Evolutionary conservation across 2,797 vertebrate species (phyloP).

Genomic region (Enteromius thamalakanensis): DNA sequence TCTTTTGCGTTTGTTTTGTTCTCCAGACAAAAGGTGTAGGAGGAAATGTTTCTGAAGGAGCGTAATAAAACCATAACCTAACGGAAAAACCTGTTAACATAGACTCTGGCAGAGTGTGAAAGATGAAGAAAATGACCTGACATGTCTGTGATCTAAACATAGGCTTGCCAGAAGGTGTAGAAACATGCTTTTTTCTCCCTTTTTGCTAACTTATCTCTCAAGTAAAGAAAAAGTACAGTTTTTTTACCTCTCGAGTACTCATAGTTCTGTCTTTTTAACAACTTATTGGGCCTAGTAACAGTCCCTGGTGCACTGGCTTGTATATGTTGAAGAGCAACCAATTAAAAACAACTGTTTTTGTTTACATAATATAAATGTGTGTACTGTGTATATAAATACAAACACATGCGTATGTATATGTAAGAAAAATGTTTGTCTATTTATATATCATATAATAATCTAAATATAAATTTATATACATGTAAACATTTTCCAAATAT

Average conservation of each 20-base stretch:
- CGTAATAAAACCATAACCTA: slow-evolving; percentile 16
- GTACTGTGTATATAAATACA: too few species aligned
- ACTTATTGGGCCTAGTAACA: neutral
- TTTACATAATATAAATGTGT: too few species aligned
- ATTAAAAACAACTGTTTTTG: neutral
- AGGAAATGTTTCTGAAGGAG: slow-evolving; percentile 11
- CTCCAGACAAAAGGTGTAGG: slow-evolving; percentile 25
- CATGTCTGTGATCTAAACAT: slow-evolving; percentile 44
- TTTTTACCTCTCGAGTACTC: neutral
- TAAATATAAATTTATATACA: too few species aligned
- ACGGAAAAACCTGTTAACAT: slow-evolving; percentile 27
- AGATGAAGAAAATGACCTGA: slow-evolving; percentile 44
- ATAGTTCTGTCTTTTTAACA: neutral
- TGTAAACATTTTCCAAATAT: too few species aligned
- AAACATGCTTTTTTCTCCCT: neutral
- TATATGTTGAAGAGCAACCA: neutral
- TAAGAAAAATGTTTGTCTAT: too few species aligned
- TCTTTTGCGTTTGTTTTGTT: slow-evolving; percentile 26
- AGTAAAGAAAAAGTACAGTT: neutral
- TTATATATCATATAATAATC: too few species aligned
- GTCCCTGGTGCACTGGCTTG: slow-evolving; percentile 4
- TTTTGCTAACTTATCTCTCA: slow-evolving; percentile 11
- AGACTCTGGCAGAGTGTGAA: slow-evolving; percentile 26
- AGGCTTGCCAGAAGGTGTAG: slow-evolving; percentile 28
- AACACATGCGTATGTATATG: too few species aligned